phyloP scores from a whole-genome alignment of 2,113 vertebrate genomes.

The Coracopsis vasa region DNA sequence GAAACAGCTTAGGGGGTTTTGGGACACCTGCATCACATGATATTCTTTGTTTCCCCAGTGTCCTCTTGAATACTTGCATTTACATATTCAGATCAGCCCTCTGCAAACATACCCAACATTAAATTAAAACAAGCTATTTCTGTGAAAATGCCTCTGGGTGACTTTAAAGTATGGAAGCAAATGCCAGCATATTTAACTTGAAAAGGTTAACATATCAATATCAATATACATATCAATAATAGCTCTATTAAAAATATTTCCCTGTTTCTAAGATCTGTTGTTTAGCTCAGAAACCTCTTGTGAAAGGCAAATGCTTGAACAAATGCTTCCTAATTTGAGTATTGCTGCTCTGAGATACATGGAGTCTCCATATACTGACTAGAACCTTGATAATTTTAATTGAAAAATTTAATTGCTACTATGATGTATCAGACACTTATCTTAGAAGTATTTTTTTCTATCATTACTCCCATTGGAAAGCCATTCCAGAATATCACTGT shows the following conservation, averaged over 20 bases:
- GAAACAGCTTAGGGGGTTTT: not conserved
- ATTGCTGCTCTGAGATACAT: not conserved
- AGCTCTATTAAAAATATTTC: not conserved
- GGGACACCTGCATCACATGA: not conserved
- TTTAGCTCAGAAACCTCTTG: not conserved
- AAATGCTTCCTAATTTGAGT: not conserved
- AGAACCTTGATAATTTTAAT: not conserved
- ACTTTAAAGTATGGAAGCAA: not conserved
- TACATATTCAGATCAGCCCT: not conserved
- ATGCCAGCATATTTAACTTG: not conserved
- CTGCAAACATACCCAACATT: not conserved
- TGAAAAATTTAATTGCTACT: not conserved
- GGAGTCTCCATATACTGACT: not conserved
- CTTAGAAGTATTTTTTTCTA: not conserved
- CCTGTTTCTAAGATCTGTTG: not conserved
- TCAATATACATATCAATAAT: not conserved
- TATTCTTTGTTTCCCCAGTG: not conserved
- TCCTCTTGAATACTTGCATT: not conserved
- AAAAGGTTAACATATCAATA: too few species aligned
- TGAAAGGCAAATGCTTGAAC: not conserved
- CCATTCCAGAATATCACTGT: not conserved
- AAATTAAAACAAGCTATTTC: not conserved
- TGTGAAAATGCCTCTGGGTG: not conserved
- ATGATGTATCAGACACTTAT: not conserved
- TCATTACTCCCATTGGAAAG: not conserved